phyloP scores from a whole-genome alignment of 2,888 invertebrate species.

The Cetonia aurata region DNA sequence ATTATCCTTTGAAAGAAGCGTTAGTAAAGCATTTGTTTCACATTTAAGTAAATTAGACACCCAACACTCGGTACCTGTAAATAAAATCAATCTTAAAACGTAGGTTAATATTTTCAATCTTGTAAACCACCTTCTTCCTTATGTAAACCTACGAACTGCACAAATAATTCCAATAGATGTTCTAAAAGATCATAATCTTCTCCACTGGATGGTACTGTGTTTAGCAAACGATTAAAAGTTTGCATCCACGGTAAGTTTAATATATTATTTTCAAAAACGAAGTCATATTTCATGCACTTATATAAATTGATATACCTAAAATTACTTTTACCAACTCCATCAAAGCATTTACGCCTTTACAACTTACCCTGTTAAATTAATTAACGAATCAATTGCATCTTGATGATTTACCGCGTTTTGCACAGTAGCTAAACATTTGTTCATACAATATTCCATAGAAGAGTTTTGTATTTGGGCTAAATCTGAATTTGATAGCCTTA shows the following conservation, averaged over 20 bases:
- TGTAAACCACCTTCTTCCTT: constrained; percentile 50
- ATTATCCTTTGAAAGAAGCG: constrained; percentile 57
- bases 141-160: constrained; percentile 58
- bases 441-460: constrained; percentile 69
- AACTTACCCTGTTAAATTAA: constrained; percentile 71
- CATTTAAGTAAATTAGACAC: constrained; percentile 60
- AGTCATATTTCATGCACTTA: constrained; percentile 60
- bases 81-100: background rate
- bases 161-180: constrained; percentile 63
- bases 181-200: constrained; percentile 74
- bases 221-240: constrained; percentile 73
- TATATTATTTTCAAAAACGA: constrained; percentile 57
- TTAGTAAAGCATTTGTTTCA: constrained; percentile 56
- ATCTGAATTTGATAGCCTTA: constrained; percentile 65
- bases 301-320: constrained; percentile 67
- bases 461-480: constrained; percentile 68
- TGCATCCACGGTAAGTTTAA: constrained; percentile 73
- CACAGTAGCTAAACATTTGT: constrained; percentile 70
- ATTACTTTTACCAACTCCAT: background rate
- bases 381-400: constrained; percentile 70
- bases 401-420: constrained; percentile 76
- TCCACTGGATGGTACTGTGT: constrained; percentile 74
- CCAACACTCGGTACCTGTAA: constrained; percentile 58
- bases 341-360: background rate
- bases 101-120: background rate